Evolutionary conservation across 2,797 vertebrate genomes (phyloP).

Genomic region (Sarcoramphus papa): DNA sequence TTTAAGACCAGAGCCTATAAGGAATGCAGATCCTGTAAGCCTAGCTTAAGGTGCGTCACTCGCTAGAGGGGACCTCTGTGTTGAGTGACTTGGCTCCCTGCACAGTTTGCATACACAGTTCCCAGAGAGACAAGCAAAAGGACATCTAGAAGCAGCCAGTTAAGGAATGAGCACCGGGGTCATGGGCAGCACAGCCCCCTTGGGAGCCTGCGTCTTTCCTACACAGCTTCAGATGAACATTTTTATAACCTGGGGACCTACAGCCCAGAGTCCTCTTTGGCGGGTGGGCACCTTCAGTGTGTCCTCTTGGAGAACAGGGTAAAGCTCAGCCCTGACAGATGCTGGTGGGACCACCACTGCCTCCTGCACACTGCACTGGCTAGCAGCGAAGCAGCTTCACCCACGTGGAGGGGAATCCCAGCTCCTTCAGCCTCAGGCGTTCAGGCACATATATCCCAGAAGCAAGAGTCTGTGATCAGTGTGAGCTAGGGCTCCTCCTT

Average conservation of each 20-base stretch:
- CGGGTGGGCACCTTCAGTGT: not conserved
- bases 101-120: not conserved
- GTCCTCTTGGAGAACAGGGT: not conserved
- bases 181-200: not conserved
- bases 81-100: accelerated
- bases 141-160: not conserved
- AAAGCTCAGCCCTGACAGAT: not conserved
- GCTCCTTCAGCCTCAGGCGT: not conserved
- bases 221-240: not conserved
- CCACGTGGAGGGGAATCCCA: accelerated
- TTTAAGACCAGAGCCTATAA: not conserved
- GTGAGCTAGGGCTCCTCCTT: not conserved
- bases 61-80: not conserved
- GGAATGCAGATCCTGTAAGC: not conserved
- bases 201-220: not conserved
- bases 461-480: not conserved
- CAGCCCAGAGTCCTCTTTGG: not conserved
- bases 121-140: not conserved
- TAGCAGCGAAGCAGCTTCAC: not conserved
- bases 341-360: not conserved
- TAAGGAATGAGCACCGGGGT: not conserved
- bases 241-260: not conserved
- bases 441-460: not conserved
- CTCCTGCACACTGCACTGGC: not conserved
- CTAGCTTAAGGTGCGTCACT: not conserved